Conservation (phyloP, 2,797 vertebrate genomes). For the Podargus strigoides region DNA sequence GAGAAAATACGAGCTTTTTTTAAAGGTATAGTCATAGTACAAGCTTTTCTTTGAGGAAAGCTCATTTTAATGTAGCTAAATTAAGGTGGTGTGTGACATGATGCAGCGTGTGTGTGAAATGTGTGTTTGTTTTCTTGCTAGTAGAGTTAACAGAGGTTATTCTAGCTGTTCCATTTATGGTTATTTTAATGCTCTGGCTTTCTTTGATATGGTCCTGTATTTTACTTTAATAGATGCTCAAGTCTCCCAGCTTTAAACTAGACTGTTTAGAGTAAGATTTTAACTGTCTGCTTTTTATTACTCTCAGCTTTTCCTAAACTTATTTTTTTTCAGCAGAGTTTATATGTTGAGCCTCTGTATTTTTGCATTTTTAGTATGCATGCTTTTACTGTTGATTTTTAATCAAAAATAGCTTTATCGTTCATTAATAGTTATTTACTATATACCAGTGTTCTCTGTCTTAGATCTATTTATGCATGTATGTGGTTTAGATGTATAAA, state of each 20-base stretch:
- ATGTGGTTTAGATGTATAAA: not conserved
- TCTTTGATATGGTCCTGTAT: not conserved
- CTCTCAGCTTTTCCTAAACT: constrained; percentile 21
- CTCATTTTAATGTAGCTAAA: constrained; percentile 16
- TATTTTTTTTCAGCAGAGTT: constrained; percentile 19
- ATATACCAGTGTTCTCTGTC: not conserved
- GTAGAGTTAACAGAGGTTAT: constrained; percentile 11
- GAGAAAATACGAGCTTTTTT: constrained; percentile 45
- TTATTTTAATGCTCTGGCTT: constrained; percentile 32
- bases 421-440: not conserved
- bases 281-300: constrained; percentile 40
- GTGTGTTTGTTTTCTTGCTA: constrained; percentile 42
- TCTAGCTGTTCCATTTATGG: constrained; percentile 20
- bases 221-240: constrained; percentile 12
- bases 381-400: not conserved
- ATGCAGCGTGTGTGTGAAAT: not conserved
- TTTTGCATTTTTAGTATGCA: not conserved
- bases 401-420: not conserved
- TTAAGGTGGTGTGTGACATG: constrained; percentile 27
- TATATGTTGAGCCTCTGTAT: not conserved
- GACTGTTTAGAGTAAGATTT: constrained; percentile 33
- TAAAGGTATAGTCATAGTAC: constrained; percentile 11
- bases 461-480: not conserved
- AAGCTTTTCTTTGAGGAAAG: constrained; percentile 22
- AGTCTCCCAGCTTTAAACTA: constrained; percentile 29